phyloP scores from a whole-genome alignment of 2,113 vertebrate genomes.

The Mesocricetus auratus region DNA sequence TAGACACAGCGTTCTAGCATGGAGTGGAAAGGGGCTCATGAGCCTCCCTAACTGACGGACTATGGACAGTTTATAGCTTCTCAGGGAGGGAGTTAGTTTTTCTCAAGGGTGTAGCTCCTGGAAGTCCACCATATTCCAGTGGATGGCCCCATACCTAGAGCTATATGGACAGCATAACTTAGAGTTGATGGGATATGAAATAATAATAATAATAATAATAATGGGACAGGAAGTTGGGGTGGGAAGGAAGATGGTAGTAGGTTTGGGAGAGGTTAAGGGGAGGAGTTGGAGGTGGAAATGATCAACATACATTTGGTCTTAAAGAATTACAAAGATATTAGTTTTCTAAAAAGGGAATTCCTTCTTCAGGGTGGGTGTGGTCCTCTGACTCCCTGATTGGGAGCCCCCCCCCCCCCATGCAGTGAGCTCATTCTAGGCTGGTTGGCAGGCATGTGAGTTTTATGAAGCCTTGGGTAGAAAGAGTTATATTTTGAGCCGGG shows the following conservation, averaged over 20 bases:
- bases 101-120: background rate
- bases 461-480: slow-evolving; percentile 21
- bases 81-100: background rate
- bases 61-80: background rate
- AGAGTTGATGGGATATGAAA: background rate
- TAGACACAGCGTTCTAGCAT: background rate
- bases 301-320: background rate
- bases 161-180: background rate
- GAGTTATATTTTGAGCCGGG: slow-evolving; percentile 62
- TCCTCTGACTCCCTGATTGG: background rate
- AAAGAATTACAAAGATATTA: background rate
- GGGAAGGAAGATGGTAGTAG: background rate
- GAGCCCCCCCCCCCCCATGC: background rate
- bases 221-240: background rate
- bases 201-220: background rate
- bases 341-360: background rate
- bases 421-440: background rate
- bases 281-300: background rate
- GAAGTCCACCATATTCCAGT: background rate
- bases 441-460: slow-evolving; percentile 36
- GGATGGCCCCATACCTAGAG: background rate
- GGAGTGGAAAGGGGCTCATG: background rate
- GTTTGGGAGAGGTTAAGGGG: background rate
- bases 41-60: background rate
- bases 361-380: background rate